Conservation (phyloP, 2,888 invertebrate genomes). For the Metalampra italica region DNA sequence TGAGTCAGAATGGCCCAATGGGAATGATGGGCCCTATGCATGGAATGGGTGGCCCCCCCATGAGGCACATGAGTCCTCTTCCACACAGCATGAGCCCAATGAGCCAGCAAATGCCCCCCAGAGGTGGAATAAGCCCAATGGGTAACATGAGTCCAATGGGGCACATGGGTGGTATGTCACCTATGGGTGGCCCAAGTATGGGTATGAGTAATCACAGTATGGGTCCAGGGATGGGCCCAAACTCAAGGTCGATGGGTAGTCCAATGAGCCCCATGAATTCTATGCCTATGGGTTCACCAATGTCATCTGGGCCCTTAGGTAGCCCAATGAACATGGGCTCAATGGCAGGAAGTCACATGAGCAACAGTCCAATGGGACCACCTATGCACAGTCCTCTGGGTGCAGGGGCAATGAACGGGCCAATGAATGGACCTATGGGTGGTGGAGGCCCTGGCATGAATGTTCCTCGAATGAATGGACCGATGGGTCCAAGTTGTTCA, state of each 20-base stretch:
- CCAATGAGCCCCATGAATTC: slow-evolving; percentile 88
- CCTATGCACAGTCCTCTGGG: slow-evolving; percentile 86
- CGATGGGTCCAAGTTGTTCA: slow-evolving; percentile 76
- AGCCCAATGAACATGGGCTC: slow-evolving; percentile 85
- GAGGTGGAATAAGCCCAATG: slow-evolving; percentile 82
- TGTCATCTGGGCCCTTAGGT: slow-evolving; percentile 84
- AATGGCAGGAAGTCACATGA: slow-evolving; percentile 81
- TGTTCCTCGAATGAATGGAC: slow-evolving; percentile 76
- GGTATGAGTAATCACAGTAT: slow-evolving; percentile 81
- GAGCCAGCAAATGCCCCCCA: slow-evolving; percentile 81
- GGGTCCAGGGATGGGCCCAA: slow-evolving; percentile 79
- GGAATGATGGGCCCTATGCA: slow-evolving; percentile 81
- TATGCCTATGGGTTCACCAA: slow-evolving; percentile 84
- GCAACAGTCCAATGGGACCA: slow-evolving; percentile 86
- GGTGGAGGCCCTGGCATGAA: slow-evolving; percentile 80
- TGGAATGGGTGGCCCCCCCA: slow-evolving; percentile 80
- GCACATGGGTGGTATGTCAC: slow-evolving; percentile 83
- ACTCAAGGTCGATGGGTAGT: slow-evolving; percentile 81
- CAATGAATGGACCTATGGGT: slow-evolving; percentile 77
- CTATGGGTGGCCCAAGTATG: slow-evolving; percentile 85
- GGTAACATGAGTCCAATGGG: slow-evolving; percentile 85
- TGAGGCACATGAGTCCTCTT: slow-evolving; percentile 82
- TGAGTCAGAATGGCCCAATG: slow-evolving; percentile 84
- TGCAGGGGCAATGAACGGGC: slow-evolving; percentile 76
- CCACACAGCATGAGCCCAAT: slow-evolving; percentile 80